These are phyloP conservation scores for Corynorhinus townsendii DNA, from an alignment of 2,113 vertebrate genomes.

Conservation along the genomic window DNA sequence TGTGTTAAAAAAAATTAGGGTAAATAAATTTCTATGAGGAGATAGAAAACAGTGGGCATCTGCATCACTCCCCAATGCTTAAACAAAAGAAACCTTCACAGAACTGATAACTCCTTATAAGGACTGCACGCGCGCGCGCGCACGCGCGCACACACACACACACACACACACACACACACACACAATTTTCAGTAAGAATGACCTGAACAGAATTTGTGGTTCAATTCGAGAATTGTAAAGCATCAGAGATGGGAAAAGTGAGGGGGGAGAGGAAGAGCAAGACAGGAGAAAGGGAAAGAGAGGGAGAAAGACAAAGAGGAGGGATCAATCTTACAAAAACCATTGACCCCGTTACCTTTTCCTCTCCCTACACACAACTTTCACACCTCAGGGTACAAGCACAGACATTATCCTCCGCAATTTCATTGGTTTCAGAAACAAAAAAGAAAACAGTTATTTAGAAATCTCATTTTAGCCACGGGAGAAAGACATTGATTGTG, in stretches of 20 bases:
- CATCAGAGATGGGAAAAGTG: neutral
- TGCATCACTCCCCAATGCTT: slow-evolving; percentile 67
- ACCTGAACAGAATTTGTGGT: slow-evolving; percentile 67
- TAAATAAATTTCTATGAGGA: slow-evolving; percentile 83
- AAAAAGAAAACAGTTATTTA: slow-evolving; percentile 81
- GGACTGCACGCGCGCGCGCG: neutral
- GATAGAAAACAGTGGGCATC: slow-evolving; percentile 76
- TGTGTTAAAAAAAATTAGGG: slow-evolving; percentile 80
- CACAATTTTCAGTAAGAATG: slow-evolving; percentile 63
- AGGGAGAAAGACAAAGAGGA: neutral
- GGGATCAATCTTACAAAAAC: slow-evolving; percentile 60
- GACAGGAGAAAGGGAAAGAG: neutral
- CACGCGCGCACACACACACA: neutral
- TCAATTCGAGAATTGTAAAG: neutral
- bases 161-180: neutral
- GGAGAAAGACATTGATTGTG: slow-evolving; percentile 80
- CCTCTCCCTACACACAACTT: slow-evolving; percentile 59
- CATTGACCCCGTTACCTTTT: slow-evolving; percentile 64
- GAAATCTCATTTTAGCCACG: slow-evolving; percentile 74
- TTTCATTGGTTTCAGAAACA: slow-evolving; percentile 73
- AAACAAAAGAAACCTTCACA: slow-evolving; percentile 76
- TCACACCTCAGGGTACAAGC: slow-evolving; percentile 66
- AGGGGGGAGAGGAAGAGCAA: neutral
- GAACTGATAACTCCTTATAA: slow-evolving; percentile 39
- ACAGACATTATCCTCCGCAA: slow-evolving; percentile 49